Evolutionary conservation across 2,797 vertebrate species (phyloP), one percentile per base, ranked within the genome.

Genomic region (Jordanella pulchra): DNA sequence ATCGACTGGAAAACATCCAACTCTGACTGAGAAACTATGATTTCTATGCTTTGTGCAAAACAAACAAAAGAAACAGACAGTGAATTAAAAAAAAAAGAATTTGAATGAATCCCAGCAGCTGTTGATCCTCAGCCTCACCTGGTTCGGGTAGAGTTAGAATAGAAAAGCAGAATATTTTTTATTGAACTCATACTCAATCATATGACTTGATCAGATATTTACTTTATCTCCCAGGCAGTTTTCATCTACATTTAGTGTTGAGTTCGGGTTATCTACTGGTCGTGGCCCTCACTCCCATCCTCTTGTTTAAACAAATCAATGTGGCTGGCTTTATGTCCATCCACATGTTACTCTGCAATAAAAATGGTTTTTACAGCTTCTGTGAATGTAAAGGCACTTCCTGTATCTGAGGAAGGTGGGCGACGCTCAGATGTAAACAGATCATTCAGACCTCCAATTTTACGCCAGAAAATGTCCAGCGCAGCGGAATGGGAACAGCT

Each of bases 371-470:
- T 63, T 39, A 42, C 35, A 42, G 60, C 35, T 63, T 9, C 35
- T 42, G 60, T 25, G 60, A 35, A 63, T 25, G 21, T 63, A 25
- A 63, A 63, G 21, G 32, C 35, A 15, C 32, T 63, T 63, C 23
- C 60, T 63, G 60, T 42, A n/a, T 42, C 23, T 25, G 60, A 42
- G 60, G 60, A 63, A 63, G 35, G 35, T 63, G 60, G 60, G 60
- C 60, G 60, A 15, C 60, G 23, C 60, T 42, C 35, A 25, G 35
- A 63, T n/a, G 60, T 42, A 63, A 42, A 63, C 60, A 25, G 60
- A 63, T 63, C 60, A 42, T 39, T 63, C 60, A 42, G 35, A 63
- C 32, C 21, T 63, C 35, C 60, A 25, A 4, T 4, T 39, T n/a
- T 11, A 42, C 32, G 10, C 58, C 58, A n/a, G 58, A n/a, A 54